phyloP scores from a whole-genome alignment of 2,797 vertebrate species.

The Sebastes iracundus region DNA sequence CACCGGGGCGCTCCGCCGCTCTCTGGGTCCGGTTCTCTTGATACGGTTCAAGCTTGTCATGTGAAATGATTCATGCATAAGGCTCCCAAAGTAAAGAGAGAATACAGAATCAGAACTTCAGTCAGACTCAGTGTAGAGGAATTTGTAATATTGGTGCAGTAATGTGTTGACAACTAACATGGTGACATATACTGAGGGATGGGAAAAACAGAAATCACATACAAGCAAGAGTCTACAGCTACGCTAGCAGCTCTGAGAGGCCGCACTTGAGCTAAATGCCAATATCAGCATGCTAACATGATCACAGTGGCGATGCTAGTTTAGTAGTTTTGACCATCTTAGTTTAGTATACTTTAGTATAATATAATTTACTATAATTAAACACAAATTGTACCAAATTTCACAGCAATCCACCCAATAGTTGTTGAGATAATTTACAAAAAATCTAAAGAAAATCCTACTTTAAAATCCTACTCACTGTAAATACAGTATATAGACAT shows the following conservation, averaged over 20 bases:
- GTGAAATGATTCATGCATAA: background rate
- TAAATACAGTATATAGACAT: too few species aligned
- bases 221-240: background rate
- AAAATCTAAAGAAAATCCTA: rapidly evolving
- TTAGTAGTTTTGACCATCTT: rapidly evolving
- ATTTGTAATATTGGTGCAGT: background rate
- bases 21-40: slow-evolving; percentile 18
- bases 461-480: too few species aligned
- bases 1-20: background rate
- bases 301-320: rapidly evolving
- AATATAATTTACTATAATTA: background rate
- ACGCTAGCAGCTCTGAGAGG: background rate
- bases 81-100: background rate
- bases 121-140: background rate
- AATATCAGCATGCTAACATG: background rate
- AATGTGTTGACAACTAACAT: background rate
- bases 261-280: background rate
- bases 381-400: background rate
- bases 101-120: background rate
- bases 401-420: background rate
- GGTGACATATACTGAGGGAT: background rate
- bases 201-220: background rate
- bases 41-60: background rate
- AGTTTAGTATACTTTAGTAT: background rate
- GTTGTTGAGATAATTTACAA: background rate